A percentile compares a stretch with the other conserved stretches of the same genome.
phyloP scores from a whole-genome alignment of 2,888 invertebrate genomes.

The Alloscopus bannaensis region DNA sequence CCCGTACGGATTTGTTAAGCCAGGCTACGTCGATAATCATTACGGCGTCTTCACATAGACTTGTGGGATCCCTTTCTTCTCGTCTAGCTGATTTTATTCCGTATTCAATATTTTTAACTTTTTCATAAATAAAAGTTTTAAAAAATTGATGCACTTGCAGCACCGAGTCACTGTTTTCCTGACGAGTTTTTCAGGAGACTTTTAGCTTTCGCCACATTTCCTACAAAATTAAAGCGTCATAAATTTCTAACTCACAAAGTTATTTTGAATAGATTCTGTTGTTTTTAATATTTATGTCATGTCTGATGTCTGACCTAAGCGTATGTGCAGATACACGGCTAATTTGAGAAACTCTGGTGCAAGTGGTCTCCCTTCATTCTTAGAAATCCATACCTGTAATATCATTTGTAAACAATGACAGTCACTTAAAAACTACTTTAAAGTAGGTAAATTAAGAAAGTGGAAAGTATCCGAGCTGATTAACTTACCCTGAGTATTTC shows the following conservation, averaged over 20 bases:
- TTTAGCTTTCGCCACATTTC: conserved; percentile 61
- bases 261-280: not conserved
- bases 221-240: conserved; percentile 15
- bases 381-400: conserved; percentile 66
- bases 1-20: conserved; percentile 26
- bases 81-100: too few species aligned
- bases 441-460: too few species aligned
- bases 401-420: not conserved
- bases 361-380: conserved; percentile 54
- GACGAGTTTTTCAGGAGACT: conserved; percentile 61
- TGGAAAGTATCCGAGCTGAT: too few species aligned
- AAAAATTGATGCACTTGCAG: not conserved
- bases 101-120: too few species aligned
- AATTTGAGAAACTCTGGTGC: conserved; percentile 78
- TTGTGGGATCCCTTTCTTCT: too few species aligned
- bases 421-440: conserved; percentile 4
- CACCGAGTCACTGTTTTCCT: conserved; percentile 22
- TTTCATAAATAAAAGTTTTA: not conserved
- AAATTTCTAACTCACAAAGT: not conserved
- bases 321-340: conserved; percentile 81
- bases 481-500: conserved; percentile 76
- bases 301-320: conserved; percentile 77
- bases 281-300: not conserved
- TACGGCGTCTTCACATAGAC: conserved; percentile 30
- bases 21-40: conserved; percentile 33